Percentiles rank a stretch among this genome's conserved stretches.
Conservation (phyloP, 2,888 invertebrate species). For the Hydrotaea cyrtoneurina region DNA sequence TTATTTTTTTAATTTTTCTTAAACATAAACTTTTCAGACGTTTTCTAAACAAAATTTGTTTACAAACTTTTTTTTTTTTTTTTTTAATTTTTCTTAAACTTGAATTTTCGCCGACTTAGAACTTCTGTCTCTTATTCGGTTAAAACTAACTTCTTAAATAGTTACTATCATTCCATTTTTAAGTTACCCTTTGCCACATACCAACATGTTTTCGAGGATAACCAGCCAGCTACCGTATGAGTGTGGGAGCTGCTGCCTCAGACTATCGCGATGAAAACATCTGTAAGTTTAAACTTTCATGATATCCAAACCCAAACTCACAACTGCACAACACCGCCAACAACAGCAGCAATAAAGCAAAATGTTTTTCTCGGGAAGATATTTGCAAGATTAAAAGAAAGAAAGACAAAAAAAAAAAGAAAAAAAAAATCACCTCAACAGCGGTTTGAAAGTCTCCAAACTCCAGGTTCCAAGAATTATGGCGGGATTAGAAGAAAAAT, state of each 20-base stretch:
- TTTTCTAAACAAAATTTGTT: no score
- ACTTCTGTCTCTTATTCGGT: neutral
- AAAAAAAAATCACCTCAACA: neutral
- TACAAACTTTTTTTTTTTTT: no score
- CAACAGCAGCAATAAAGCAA: neutral
- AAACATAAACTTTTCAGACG: no score
- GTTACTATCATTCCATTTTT: neutral
- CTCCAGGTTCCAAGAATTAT: constrained; percentile 3
- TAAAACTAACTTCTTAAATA: neutral
- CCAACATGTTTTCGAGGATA: constrained; percentile 2
- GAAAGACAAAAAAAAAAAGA: neutral
- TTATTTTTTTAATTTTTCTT: no score
- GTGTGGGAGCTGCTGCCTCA: constrained; percentile 3
- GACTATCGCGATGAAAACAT: constrained; percentile 48
- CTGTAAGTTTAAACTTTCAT: constrained; percentile 63
- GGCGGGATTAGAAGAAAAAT: constrained; percentile 24
- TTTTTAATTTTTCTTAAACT: no score
- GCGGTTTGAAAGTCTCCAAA: neutral
- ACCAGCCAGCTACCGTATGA: constrained; percentile 3
- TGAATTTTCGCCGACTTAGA: no score
- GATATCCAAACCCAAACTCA: constrained; percentile 1
- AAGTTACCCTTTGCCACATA: neutral
- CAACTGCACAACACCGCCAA: neutral
- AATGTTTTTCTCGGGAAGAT: constrained; percentile 10
- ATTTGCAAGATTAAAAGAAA: neutral